Conservation (phyloP, 2,113 vertebrate genomes). For the Grammomys dolichurus region DNA sequence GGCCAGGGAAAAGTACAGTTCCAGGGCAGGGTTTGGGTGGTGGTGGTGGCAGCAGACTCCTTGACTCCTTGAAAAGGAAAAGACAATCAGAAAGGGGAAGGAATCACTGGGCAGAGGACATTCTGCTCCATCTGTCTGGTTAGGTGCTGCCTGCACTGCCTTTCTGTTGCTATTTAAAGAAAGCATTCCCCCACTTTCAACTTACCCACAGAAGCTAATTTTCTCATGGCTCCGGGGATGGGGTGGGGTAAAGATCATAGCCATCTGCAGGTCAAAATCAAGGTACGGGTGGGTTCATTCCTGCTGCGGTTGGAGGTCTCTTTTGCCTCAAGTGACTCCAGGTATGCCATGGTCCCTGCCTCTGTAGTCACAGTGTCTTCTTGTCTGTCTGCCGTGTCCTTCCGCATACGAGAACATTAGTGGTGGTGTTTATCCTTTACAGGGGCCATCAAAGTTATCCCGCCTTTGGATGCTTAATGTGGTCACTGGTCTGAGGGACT, state of each 20-base stretch:
- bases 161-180: background rate
- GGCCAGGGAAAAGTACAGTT: background rate
- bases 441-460: background rate
- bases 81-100: background rate
- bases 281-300: fast-evolving
- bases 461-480: too few relatives aligned
- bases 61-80: background rate
- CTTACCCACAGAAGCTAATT: background rate
- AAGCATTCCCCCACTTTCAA: background rate
- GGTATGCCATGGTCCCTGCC: background rate
- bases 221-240: background rate
- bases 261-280: background rate
- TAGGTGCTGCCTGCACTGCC: fast-evolving
- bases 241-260: background rate
- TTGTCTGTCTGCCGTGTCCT: background rate
- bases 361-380: background rate
- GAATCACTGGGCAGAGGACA: background rate
- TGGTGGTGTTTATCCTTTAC: background rate
- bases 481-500: background rate
- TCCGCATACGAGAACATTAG: background rate
- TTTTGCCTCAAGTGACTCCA: background rate
- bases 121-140: fast-evolving
- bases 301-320: too few relatives aligned
- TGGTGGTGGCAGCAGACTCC: background rate
- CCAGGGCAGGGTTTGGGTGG: background rate